Percentiles rank a stretch among this genome's conserved stretches.
Evolutionary conservation across 2,113 vertebrate genomes (phyloP).

Genomic region (Planiliza haematocheilus): DNA sequence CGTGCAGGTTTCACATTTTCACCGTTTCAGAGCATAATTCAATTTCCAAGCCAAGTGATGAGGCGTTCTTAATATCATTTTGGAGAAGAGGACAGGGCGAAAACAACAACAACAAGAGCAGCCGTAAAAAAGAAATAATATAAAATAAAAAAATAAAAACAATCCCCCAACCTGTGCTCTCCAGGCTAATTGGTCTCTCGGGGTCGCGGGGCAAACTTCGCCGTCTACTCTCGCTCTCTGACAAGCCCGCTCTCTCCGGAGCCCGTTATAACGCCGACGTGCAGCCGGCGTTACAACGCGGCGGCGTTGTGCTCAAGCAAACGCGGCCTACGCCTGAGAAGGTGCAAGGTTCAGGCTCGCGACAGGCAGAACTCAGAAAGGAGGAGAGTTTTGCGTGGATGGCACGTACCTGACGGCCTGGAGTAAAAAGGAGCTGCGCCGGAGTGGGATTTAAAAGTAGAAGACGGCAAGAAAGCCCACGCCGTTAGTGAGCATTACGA

Average conservation of each 20-base stretch:
- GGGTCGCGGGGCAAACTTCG: constrained; percentile 69
- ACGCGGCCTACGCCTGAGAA: neutral
- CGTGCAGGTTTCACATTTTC: neutral
- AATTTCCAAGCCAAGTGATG: constrained; percentile 1
- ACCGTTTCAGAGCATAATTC: constrained; percentile 3
- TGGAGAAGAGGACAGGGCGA: neutral
- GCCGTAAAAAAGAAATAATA: too few relatives aligned
- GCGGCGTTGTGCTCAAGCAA: too few relatives aligned
- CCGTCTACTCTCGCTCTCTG: constrained; percentile 24
- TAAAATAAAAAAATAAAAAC: too few relatives aligned
- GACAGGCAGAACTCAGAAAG: too few relatives aligned
- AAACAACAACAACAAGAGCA: constrained; percentile 1
- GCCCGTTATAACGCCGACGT: neutral
- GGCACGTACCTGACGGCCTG: neutral
- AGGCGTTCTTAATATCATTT: neutral
- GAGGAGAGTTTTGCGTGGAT: too few relatives aligned
- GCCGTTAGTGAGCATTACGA: constrained; percentile 29
- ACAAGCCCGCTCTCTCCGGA: constrained; percentile 23
- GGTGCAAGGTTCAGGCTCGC: neutral
- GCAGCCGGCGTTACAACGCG: neutral
- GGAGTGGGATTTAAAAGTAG: constrained; percentile 29
- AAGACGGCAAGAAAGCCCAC: constrained; percentile 1
- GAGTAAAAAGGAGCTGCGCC: constrained; percentile 22
- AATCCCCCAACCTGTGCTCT: constrained; percentile 23
- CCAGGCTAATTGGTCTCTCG: constrained; percentile 80